Evolutionary conservation across 2,888 invertebrate genomes (phyloP).

Genomic region (Atethmia centrago): DNA sequence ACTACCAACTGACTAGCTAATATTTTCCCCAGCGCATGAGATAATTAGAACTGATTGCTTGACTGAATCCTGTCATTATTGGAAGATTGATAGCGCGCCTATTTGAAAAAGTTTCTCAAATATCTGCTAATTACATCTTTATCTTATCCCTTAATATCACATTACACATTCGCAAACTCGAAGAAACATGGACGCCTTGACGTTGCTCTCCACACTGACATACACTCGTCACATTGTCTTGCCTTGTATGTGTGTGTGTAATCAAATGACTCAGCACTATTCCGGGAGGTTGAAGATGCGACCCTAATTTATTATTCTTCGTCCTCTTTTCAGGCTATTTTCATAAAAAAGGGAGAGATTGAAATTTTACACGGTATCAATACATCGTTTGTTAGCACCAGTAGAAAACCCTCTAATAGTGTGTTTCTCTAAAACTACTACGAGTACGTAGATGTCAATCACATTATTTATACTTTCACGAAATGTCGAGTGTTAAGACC

Average conservation of each 20-base stretch:
- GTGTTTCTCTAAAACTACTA: background rate
- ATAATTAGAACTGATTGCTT: conserved; percentile 20
- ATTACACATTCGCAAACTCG: background rate
- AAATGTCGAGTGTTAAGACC: background rate
- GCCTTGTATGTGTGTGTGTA: conserved; percentile 12
- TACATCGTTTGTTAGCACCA: background rate
- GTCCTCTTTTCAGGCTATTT: background rate
- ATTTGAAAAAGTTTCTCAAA: background rate
- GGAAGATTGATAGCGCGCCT: conserved; percentile 10
- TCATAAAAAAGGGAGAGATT: background rate
- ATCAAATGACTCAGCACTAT: conserved; percentile 40
- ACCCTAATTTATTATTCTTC: conserved; percentile 28
- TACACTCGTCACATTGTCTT: background rate
- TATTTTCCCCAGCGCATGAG: background rate
- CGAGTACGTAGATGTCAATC: background rate
- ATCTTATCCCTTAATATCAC: background rate
- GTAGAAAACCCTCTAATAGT: background rate
- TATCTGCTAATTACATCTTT: conserved; percentile 18
- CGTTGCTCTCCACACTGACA: background rate
- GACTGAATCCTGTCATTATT: conserved; percentile 16
- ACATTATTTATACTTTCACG: background rate
- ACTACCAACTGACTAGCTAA: background rate
- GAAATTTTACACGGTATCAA: background rate
- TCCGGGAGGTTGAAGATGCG: background rate
- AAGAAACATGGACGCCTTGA: background rate